Base-by-base conservation (phyloP, 1,140 invertebrate species). In the Ceratosolen fusciceps region DNA sequence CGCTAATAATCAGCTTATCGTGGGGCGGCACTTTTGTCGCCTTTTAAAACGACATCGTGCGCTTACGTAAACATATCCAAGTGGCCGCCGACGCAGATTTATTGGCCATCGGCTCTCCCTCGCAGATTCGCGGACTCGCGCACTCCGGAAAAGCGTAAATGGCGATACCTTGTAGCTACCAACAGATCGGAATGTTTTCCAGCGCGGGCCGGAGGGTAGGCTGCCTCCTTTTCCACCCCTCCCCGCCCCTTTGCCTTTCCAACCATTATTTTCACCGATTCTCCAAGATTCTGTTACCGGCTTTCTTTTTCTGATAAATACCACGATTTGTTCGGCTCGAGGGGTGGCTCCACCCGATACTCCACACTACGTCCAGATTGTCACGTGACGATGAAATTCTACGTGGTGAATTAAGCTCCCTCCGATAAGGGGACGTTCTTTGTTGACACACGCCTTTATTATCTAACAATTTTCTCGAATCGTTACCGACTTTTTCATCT, bases 1-100 rank as follows among this genome's bases (percentile, higher is more conserved):
- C n/a, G 14, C 60, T 52, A 47, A 39, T 49, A 71, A 77, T 58
- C 65, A 39, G 16, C 76, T 77, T 77, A 77, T 77, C 76, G 54
- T n/a, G 24, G 31, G 67, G 77, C 77, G 77, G 77, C 43, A 73
- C 70, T 73, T 72, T 78, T 78, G 77, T 72, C 77, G 77, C 56
- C 39, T 58, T 34, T 79, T 80, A 81, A 82, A 82, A 68, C 77
- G 79, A n/a, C n/a, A n/a, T 60, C 62, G 82, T 73, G 67, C 67
- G 74, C 77, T 72, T 68, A 77, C 56, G 65, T 67, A 79, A 79
- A 52, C n/a, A n/a, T 31, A 56, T 54, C 47, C 43, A 26, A 21
- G 78, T 75, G 49, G 49, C 49, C 49, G 70, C 43, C 67, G 78
- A 16, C 31, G 81, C 77, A 80, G 68, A 78, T 78, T 78, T 78